Base-by-base conservation (phyloP, 2,113 vertebrate species). In the Pholis gunnellus region DNA sequence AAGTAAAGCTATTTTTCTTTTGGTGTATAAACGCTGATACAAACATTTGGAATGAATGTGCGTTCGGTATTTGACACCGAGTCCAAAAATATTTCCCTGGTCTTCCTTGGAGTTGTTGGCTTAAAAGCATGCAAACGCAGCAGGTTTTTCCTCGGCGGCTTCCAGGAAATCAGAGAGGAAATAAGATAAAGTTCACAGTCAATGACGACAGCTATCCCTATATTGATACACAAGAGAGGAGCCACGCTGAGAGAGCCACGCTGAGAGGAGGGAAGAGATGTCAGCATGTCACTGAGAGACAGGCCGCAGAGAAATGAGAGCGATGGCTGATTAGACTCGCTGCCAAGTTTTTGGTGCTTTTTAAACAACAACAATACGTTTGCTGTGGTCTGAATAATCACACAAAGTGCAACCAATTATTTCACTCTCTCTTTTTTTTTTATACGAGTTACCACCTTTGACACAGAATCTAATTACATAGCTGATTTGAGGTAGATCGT, bases 231-330 rank as follows among this genome's bases (percentile, higher is more conserved):
- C 72, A 54, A 85, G 79, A 88, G 81, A 78, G 78, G 79, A 88
- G 86, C 57, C 57, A 66, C 25, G 84, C 78, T 10, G 5, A 59
- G 85, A 86, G 80, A 87, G 65, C 70, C 38, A 25, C 9, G 2
- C 0, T n/a, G n/a, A n/a, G 36, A 71, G 61, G 36, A 52, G 92
- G 54, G 79, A 79, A 29, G 61, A 84, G 81, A 76, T 14, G 60
- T 96, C 96, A 95, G 95, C 94, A 94, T 95, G 96, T 95, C 88
- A 94, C 85, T 93, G 93, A 95, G 94, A 95, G 94, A 94, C 86
- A 94, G 94, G 93, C 94, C 94, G 91, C 94, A 88, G 94, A 94
- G 95, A 78, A 56, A 82, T 36, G 13, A 59, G 27, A 96, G 93
- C 94, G 94, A 95, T 83, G 94, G 93, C 82, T 94, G 94, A 95